A percentile compares a stretch with the other conserved stretches of the same genome.
These are phyloP conservation scores for Caranx ignobilis DNA, from an alignment of 2,113 vertebrate genomes.

Conservation along the genomic window DNA sequence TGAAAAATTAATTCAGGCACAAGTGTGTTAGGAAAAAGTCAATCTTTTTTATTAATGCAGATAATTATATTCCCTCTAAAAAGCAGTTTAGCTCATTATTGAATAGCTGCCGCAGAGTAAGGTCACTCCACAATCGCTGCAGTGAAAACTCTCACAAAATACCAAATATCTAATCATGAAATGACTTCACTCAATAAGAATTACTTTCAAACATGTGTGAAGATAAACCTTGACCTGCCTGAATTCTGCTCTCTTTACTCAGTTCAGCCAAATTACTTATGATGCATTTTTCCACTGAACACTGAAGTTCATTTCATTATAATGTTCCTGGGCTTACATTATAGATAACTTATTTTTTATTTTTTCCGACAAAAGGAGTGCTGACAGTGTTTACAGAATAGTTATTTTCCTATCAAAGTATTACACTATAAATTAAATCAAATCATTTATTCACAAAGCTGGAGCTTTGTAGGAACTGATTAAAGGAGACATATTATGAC, in stretches of 20 bases:
- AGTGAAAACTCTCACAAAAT: background rate
- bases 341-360: background rate
- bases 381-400: background rate
- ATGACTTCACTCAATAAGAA: background rate
- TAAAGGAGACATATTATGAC: too few relatives aligned
- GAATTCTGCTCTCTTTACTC: background rate
- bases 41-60: background rate
- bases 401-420: background rate
- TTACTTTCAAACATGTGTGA: too few relatives aligned
- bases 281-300: background rate
- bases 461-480: too few relatives aligned
- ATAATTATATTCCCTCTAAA: constrained; percentile 8
- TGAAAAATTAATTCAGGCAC: too few relatives aligned
- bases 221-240: background rate
- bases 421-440: background rate
- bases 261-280: background rate
- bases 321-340: background rate
- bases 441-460: too few relatives aligned
- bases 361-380: background rate
- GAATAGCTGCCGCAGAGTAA: background rate
- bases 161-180: background rate
- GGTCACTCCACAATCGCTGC: background rate
- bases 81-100: constrained; percentile 7
- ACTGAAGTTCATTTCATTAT: background rate
- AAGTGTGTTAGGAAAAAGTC: too few relatives aligned